Conservation (phyloP, 2,888 invertebrate genomes). For the Meteorus cinctellus region DNA sequence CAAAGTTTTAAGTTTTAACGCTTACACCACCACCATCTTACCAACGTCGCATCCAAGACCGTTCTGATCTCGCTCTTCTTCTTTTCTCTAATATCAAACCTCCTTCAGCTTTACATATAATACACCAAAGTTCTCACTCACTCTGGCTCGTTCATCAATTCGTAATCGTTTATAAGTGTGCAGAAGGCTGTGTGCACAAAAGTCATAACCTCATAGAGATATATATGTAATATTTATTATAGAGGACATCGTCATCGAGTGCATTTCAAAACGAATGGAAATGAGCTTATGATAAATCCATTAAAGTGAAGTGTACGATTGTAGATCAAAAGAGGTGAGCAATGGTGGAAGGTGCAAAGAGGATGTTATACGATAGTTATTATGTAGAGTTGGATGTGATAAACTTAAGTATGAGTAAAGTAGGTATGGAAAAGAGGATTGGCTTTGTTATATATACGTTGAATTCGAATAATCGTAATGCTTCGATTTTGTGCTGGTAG, state of each 20-base stretch:
- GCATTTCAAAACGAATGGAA: slow-evolving; percentile 10
- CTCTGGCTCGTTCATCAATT: slow-evolving; percentile 31
- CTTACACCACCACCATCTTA: slow-evolving; percentile 43
- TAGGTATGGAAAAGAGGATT: slow-evolving; percentile 16
- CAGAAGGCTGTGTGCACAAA: slow-evolving; percentile 7
- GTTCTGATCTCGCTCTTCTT: neutral
- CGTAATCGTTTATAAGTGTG: slow-evolving; percentile 26
- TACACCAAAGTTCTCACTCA: slow-evolving; percentile 22
- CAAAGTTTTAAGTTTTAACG: slow-evolving; percentile 57
- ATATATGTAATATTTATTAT: slow-evolving; percentile 1
- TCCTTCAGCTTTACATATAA: neutral
- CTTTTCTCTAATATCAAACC: neutral
- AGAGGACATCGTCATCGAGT: neutral
- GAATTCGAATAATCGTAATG: slow-evolving; percentile 28
- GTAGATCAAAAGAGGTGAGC: neutral
- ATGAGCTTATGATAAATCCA: slow-evolving; percentile 34
- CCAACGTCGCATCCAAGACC: slow-evolving; percentile 20
- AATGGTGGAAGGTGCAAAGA: neutral
- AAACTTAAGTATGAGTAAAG: slow-evolving; percentile 13
- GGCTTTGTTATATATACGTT: slow-evolving; percentile 8
- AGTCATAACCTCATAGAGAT: neutral
- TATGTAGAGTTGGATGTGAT: slow-evolving; percentile 31
- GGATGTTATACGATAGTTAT: slow-evolving; percentile 24
- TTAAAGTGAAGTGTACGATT: slow-evolving; percentile 11
- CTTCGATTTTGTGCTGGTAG: slow-evolving; percentile 32